These are phyloP conservation scores for Zaprionus nigranus DNA, from an alignment of 1,140 invertebrate genomes.

Conservation along the genomic window DNA sequence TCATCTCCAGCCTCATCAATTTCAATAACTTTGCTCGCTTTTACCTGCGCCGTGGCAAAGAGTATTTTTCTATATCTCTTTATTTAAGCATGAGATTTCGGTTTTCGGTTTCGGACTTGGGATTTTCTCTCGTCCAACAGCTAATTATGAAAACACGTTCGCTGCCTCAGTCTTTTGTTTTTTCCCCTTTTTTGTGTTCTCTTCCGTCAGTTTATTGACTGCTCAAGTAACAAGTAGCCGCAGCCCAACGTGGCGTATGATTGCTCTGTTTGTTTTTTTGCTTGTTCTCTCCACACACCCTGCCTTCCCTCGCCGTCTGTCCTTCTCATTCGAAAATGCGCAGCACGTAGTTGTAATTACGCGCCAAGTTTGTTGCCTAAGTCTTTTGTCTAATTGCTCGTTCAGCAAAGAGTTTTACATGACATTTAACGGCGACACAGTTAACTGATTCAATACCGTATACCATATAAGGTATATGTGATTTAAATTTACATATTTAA, in stretches of 20 bases:
- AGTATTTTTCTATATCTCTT: conserved; percentile 16
- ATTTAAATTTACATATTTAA: neutral
- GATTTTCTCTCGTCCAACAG: conserved; percentile 49
- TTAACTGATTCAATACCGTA: neutral
- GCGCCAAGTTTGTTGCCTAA: conserved; percentile 64
- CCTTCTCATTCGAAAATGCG: conserved; percentile 38
- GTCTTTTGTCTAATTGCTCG: conserved; percentile 58
- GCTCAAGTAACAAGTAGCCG: conserved; percentile 49
- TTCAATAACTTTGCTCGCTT: conserved; percentile 3
- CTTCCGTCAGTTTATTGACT: conserved; percentile 63
- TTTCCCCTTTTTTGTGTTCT: conserved; percentile 35
- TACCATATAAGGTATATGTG: neutral
- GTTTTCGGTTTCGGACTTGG: conserved; percentile 16
- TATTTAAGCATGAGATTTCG: neutral
- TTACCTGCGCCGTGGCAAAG: neutral
- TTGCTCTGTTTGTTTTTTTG: conserved; percentile 36
- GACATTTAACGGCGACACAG: conserved; percentile 6
- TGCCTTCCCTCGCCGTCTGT: neutral
- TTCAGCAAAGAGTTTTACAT: conserved; percentile 2
- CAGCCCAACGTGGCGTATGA: conserved; percentile 46
- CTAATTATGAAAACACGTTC: conserved; percentile 66
- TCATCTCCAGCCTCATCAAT: conserved; percentile 1
- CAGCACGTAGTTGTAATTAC: conserved; percentile 71
- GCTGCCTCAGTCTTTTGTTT: conserved; percentile 45
- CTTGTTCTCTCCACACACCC: neutral